These are phyloP conservation scores for Pygoscelis antarcticus DNA, from an alignment of 2,113 vertebrate species.

Conservation along the genomic window DNA sequence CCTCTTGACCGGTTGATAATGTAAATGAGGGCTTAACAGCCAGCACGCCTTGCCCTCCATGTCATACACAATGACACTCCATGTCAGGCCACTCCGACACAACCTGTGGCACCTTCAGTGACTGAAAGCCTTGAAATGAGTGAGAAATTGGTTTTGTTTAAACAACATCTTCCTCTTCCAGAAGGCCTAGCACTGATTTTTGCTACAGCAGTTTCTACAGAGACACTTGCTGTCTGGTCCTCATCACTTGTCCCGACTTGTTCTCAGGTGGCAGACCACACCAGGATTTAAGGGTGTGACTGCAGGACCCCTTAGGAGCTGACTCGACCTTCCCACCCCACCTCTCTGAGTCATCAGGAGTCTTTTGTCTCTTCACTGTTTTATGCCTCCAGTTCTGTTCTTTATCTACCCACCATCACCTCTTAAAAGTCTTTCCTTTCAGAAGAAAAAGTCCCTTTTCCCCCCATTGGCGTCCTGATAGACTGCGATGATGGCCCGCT, in stretches of 20 bases:
- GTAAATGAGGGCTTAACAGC: background rate
- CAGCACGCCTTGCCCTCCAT: fast-evolving
- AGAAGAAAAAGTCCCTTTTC: background rate
- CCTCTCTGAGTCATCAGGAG: background rate
- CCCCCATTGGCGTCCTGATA: fast-evolving
- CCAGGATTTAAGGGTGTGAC: background rate
- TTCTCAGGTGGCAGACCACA: background rate
- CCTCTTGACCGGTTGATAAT: fast-evolving
- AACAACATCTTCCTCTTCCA: no score
- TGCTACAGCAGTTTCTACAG: background rate
- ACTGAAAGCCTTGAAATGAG: background rate
- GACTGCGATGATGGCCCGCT: background rate
- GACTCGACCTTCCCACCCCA: background rate
- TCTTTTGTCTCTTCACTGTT: background rate
- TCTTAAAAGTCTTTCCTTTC: background rate
- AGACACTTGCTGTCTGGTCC: background rate
- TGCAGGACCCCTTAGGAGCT: background rate
- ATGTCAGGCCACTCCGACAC: background rate
- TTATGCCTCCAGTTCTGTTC: background rate
- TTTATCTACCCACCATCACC: background rate
- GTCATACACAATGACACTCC: background rate
- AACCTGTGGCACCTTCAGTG: fast-evolving
- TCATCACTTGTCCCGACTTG: fast-evolving
- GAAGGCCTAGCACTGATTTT: background rate
- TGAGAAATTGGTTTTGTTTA: fast-evolving